A percentile compares a stretch with the other conserved stretches of the same genome.
These are phyloP conservation scores for Bucorvus abyssinicus DNA, from an alignment of 2,797 vertebrate species.

Conservation along the genomic window DNA sequence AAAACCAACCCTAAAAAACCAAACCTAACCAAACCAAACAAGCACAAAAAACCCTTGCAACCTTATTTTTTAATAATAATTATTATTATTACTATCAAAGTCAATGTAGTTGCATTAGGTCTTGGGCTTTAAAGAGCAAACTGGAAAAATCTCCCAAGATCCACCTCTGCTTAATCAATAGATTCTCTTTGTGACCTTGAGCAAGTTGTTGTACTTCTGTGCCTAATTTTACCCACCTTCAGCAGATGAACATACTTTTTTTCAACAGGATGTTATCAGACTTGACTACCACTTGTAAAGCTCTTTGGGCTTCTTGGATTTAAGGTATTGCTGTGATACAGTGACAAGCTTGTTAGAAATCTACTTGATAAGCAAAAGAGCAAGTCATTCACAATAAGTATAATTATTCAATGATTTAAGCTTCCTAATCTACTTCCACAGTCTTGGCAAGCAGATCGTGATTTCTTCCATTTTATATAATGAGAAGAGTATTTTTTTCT, in stretches of 20 bases:
- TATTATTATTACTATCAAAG: not conserved
- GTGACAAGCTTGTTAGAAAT: slow-evolving; percentile 39
- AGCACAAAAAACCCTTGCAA: not conserved
- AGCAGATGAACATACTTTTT: not conserved
- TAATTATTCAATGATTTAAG: slow-evolving; percentile 68
- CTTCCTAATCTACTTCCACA: slow-evolving; percentile 62
- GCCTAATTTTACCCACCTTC: slow-evolving; percentile 40
- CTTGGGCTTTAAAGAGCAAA: not conserved
- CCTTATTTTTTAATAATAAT: not conserved
- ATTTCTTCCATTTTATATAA: slow-evolving; percentile 63
- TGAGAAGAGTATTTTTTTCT: slow-evolving; percentile 41
- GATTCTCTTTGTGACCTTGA: not conserved
- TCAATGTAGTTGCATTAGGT: not conserved
- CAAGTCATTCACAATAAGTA: slow-evolving; percentile 62
- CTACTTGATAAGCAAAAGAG: slow-evolving; percentile 59
- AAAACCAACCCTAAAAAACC: too few relatives aligned
- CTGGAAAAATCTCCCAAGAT: not conserved
- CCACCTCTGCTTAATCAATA: not conserved
- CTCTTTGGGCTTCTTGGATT: slow-evolving; percentile 19
- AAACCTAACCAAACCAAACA: not conserved
- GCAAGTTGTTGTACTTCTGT: not conserved
- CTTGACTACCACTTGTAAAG: slow-evolving; percentile 45
- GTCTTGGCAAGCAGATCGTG: slow-evolving; percentile 57
- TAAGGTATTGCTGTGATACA: slow-evolving; percentile 30
- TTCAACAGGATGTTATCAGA: slow-evolving; percentile 38